Evolutionary conservation across 2,888 invertebrate genomes (phyloP), one percentile per base, ranked within the genome.

Genomic region (Leptinotarsa haldemani): DNA sequence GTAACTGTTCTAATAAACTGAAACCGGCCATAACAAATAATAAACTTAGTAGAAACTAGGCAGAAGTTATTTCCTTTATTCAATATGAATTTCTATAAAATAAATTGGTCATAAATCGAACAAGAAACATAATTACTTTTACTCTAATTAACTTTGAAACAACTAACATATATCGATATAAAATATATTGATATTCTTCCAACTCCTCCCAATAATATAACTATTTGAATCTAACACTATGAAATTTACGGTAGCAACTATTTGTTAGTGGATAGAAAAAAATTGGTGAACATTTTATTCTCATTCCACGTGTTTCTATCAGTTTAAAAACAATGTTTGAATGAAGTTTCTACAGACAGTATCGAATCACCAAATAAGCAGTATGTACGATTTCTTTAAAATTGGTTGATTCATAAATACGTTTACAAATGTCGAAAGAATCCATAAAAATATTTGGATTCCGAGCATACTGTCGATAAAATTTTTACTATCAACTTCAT

Each of bases 181-280:
- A 22, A 56, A 56, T 56, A 56, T 56, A 56, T 56, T 13, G 16
- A 56, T 56, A 56, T 25, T 56, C 22, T 56, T 13, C 22, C 15
- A 13, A 56, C 56, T 56, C 22, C 13, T 56, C 1, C 13, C 15
- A 56, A 56, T 22, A 56, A 56, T 56, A 22, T 22, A 12, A 25
- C 13, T 22, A 56, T 56, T 30, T 61, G 65, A 69, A 73, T 69
- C 58, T 56, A 40, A 69, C 56, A 65, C 48, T 7, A 13, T 66
- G 15, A 53, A 70, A 66, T 70, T 67, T 66, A 40, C 22, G 61
- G 46, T 63, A 61, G 66, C 46, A 67, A 74, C 50, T 64, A 46
- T 58, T 66, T 64, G n/a, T 22, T 40, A 30, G 47, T 64, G 64
- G 30, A 40, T 48, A 16, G 20, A 22, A 73, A 53, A 69, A 18